Base-by-base conservation (phyloP, 1,140 invertebrate species). In the Pentalonia nigronervosa region DNA sequence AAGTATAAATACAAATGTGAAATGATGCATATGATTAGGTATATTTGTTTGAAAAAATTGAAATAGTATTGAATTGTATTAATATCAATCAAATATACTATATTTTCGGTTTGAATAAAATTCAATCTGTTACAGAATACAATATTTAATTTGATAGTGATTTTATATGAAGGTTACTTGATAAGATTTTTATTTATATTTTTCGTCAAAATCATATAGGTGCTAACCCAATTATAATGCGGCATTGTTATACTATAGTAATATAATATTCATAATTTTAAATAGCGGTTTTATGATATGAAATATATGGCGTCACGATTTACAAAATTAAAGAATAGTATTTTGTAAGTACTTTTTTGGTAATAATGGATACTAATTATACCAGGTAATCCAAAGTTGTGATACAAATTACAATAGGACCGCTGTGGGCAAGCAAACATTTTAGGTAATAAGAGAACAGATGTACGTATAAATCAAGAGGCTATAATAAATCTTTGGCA, bases 391-490 rank as follows among this genome's bases (percentile, higher is more conserved):
- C 86, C 17, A 50, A 88, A 88, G 47, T 88, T 48, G 86, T 1
- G 86, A 88, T 30, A n/a, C 86, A 48, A 88, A 47, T 48, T 48
- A 88, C 47, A 17, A 88, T 48, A n/a, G 86, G 47, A 50, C 86
- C 50, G n/a, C 17, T 20, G 3, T 87, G 30, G 45, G 45, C 47
- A 21, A 48, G 86, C 47, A 48, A 88, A 88, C 86, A 48, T 88
- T 88, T 88, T 88, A 88, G 86, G 47, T 88, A 88, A 50, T 48
- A 50, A 50, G 86, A n/a, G 45, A 88, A 88, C 47, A 34, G n/a
- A 48, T 48, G 86, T 88, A 48, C 45, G 7, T 88, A 88, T 88
- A 48, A n/a, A 88, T 88, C 36, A 88, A 48, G 86, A 30, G 47
- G 47, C 86, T 48, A 50, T 88, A 76, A 76, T 76, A 88, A 88